Conservation (phyloP, 2,113 vertebrate genomes). For the Calyptomena viridis region DNA sequence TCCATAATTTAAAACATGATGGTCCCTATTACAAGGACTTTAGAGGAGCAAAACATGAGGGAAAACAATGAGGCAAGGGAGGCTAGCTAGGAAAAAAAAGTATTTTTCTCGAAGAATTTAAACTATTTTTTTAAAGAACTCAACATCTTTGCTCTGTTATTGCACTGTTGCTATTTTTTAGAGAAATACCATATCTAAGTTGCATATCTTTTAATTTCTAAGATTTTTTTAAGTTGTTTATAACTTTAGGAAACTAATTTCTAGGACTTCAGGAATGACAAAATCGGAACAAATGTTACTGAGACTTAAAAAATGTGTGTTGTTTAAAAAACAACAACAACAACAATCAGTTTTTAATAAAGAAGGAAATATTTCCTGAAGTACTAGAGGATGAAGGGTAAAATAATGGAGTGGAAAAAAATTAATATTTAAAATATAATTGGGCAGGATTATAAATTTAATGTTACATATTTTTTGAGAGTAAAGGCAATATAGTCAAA, state of each 20-base stretch:
- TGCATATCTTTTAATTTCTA: background rate
- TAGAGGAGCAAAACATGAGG: accelerated
- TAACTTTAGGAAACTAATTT: background rate
- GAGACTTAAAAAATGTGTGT: background rate
- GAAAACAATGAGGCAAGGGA: background rate
- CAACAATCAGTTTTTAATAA: background rate
- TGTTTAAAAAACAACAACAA: background rate
- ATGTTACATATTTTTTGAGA: background rate
- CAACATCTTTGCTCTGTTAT: background rate
- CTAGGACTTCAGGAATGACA: background rate
- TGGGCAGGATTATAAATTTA: background rate
- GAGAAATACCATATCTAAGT: background rate
- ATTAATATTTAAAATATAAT: background rate
- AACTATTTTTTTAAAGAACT: background rate
- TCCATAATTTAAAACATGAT: background rate
- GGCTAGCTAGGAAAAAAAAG: background rate
- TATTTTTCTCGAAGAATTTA: background rate
- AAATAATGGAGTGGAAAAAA: background rate
- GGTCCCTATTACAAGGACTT: background rate
- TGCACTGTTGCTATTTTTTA: background rate
- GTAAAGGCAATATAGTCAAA: background rate
- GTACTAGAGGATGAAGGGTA: background rate
- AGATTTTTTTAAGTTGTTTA: background rate
- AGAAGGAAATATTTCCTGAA: background rate
- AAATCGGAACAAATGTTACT: background rate